Conservation (phyloP, 2,888 invertebrate genomes). For the Amblyjoppa proteus region DNA sequence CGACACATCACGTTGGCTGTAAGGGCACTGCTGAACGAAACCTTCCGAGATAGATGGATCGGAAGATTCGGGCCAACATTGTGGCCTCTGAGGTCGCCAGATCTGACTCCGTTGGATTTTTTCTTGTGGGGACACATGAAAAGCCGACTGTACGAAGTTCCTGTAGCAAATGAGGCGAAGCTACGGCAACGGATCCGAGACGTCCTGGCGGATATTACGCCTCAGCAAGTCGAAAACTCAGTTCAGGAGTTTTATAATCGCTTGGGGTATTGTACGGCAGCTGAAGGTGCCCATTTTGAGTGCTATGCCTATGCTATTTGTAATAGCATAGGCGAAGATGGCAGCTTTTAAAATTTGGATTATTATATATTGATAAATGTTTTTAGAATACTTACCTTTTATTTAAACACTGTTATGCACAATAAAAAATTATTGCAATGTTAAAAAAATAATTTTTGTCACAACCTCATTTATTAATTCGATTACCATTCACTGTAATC, state of each 20-base stretch:
- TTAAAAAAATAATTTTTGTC: no score
- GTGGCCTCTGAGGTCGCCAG: neutral
- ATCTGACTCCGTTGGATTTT: neutral
- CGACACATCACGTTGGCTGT: slow-evolving; percentile 17
- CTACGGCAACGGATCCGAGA: neutral
- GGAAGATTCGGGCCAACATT: neutral
- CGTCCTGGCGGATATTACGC: neutral
- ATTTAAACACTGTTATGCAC: no score
- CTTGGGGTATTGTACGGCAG: no score
- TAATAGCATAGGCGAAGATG: no score
- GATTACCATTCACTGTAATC: neutral
- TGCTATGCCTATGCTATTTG: no score
- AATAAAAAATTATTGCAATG: no score
- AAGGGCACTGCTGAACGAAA: neutral
- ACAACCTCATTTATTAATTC: neutral
- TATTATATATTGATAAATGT: no score
- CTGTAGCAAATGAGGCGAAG: neutral
- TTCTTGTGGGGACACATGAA: neutral
- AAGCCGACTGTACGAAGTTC: neutral
- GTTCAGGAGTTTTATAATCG: no score
- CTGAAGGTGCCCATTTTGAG: no score
- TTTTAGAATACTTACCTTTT: no score
- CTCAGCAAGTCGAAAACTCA: no score
- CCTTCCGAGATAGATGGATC: neutral
- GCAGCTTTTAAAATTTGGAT: no score